Conservation (phyloP, 2,797 vertebrate genomes). For the Adrianichthys oophorus region DNA sequence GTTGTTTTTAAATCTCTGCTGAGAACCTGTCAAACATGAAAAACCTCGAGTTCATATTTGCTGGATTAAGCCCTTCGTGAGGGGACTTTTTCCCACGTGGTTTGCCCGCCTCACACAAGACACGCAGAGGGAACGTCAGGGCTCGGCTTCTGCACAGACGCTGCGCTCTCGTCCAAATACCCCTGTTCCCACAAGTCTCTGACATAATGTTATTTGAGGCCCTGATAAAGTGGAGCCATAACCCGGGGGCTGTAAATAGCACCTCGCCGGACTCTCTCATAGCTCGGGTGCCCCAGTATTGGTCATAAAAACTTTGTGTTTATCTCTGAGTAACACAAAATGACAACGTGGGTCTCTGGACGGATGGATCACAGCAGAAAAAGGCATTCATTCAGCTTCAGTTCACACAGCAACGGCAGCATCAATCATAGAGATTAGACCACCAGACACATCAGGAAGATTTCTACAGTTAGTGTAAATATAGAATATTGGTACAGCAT, state of each 20-base stretch:
- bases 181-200: slow-evolving; percentile 63
- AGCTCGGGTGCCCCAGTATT: slow-evolving; percentile 38
- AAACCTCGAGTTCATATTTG: slow-evolving; percentile 13
- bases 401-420: slow-evolving; percentile 19
- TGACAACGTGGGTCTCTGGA: slow-evolving; percentile 17
- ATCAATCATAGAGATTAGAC: slow-evolving; percentile 19
- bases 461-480: background rate
- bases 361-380: slow-evolving; percentile 23
- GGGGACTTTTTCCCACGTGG: slow-evolving; percentile 12
- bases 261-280: slow-evolving; percentile 44
- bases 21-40: background rate
- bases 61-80: slow-evolving; percentile 10
- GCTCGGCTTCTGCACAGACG: slow-evolving; percentile 5
- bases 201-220: slow-evolving; percentile 72
- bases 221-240: slow-evolving; percentile 46
- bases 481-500: too few species aligned
- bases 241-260: slow-evolving; percentile 56
- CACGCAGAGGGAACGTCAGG: slow-evolving; percentile 30
- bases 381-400: slow-evolving; percentile 16
- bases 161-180: slow-evolving; percentile 18
- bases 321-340: slow-evolving; percentile 41
- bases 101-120: slow-evolving; percentile 16
- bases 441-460: slow-evolving; percentile 14
- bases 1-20: slow-evolving; percentile 25
- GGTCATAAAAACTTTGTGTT: slow-evolving; percentile 55